Evolutionary conservation across 2,888 invertebrate genomes (phyloP).

Genomic region (Napeogenes inachia): DNA sequence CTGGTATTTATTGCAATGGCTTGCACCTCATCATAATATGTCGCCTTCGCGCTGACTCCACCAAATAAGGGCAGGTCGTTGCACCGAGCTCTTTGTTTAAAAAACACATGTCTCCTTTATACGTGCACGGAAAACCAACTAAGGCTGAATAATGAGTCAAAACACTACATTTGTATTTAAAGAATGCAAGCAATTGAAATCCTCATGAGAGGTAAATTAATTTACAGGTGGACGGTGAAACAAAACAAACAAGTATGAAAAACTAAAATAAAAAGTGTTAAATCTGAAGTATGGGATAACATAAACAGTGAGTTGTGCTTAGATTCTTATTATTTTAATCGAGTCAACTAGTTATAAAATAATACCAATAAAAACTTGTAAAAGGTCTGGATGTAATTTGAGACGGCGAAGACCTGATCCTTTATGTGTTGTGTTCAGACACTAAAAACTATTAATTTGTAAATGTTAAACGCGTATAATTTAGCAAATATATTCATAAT

Average conservation of each 20-base stretch:
- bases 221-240: conserved; percentile 26
- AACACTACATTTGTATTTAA: conserved; percentile 41
- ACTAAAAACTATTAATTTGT: conserved; percentile 25
- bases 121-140: conserved; percentile 61
- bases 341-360: not conserved
- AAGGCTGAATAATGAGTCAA: conserved; percentile 51
- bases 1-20: conserved; percentile 8
- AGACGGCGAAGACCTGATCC: conserved; percentile 19
- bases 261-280: too few relatives aligned
- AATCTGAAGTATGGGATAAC: too few relatives aligned
- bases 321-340: not conserved
- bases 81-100: conserved; percentile 67
- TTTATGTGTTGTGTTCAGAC: conserved; percentile 16
- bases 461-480: conserved; percentile 30
- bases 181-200: conserved; percentile 42
- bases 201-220: conserved; percentile 34
- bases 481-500: conserved; percentile 38
- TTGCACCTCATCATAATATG: conserved; percentile 31
- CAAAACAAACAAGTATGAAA: conserved; percentile 21
- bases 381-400: conserved; percentile 23
- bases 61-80: conserved; percentile 71
- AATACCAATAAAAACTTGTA: conserved; percentile 8
- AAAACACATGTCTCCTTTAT: conserved; percentile 59
- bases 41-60: conserved; percentile 46
- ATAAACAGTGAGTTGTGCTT: not conserved